These are phyloP conservation scores for Chaetogeoica ovagalla DNA, from an alignment of 2,888 invertebrate genomes.

Conservation along the genomic window DNA sequence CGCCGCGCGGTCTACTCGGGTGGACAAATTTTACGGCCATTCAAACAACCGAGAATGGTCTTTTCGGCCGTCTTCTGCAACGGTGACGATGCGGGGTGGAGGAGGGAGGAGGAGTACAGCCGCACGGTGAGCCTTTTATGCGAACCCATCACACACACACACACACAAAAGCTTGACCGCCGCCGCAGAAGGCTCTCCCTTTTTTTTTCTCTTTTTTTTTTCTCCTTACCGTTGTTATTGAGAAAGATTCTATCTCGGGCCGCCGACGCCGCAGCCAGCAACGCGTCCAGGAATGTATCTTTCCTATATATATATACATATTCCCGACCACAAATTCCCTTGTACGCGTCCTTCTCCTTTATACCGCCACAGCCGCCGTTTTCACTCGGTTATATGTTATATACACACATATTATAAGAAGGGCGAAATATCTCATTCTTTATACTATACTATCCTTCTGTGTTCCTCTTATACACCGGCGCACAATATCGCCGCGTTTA, in stretches of 20 bases:
- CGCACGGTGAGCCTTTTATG: slow-evolving; percentile 44
- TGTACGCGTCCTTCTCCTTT: too few species aligned
- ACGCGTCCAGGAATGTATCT: slow-evolving; percentile 44
- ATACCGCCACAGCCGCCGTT: not conserved
- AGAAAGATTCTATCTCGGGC: slow-evolving; percentile 42
- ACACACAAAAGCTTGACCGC: slow-evolving; percentile 41
- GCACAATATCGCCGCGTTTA: slow-evolving; percentile 16
- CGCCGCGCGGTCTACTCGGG: slow-evolving; percentile 10
- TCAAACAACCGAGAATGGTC: slow-evolving; percentile 46
- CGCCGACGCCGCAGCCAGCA: not conserved
- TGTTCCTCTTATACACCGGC: too few species aligned
- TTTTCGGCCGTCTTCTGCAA: not conserved
- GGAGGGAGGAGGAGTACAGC: not conserved
- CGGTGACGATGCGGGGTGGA: too few species aligned
- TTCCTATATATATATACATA: too few species aligned
- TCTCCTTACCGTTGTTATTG: not conserved
- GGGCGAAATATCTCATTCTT: slow-evolving; percentile 47
- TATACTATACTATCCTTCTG: not conserved
- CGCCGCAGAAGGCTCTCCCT: slow-evolving; percentile 3
- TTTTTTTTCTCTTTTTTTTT: slow-evolving; percentile 21
- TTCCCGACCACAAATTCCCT: too few species aligned
- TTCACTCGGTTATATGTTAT: not conserved
- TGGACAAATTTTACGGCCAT: slow-evolving; percentile 49
- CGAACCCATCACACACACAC: slow-evolving; percentile 43
- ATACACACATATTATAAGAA: not conserved